Evolutionary conservation across 2,113 vertebrate genomes (phyloP).

Genomic region (Paracanthobrama guichenoti): DNA sequence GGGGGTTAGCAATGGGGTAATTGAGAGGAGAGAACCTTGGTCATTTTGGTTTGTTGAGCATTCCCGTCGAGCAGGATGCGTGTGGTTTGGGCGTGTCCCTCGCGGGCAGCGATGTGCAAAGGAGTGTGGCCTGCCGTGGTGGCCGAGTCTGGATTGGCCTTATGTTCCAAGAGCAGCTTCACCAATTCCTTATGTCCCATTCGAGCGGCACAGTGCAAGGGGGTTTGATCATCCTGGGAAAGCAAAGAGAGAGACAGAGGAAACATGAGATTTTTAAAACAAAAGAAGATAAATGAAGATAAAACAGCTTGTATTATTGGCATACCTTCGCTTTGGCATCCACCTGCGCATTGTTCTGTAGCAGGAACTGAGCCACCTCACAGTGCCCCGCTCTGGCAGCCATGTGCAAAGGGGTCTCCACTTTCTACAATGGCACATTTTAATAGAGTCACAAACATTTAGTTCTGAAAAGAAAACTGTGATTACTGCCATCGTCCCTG

Average conservation of each 20-base stretch:
- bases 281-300: background rate
- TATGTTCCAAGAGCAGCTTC: constrained; percentile 86
- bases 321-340: constrained; percentile 94
- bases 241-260: background rate
- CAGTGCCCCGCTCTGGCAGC: constrained; percentile 92
- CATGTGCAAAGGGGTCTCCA: constrained; percentile 97
- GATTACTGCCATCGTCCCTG: background rate
- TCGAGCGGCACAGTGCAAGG: constrained; percentile 94
- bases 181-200: constrained; percentile 91
- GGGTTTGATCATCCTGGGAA: constrained; percentile 93
- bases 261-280: background rate
- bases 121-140: constrained; percentile 92
- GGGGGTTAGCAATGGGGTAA: background rate
- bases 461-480: constrained; percentile 13
- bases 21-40: constrained; percentile 76
- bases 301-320: background rate
- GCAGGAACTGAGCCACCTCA: constrained; percentile 92
- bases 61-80: constrained; percentile 86
- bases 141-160: constrained; percentile 84
- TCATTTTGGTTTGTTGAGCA: constrained; percentile 92
- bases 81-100: constrained; percentile 86
- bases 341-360: constrained; percentile 94
- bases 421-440: constrained; percentile 79
- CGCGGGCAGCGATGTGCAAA: constrained; percentile 87
- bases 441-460: background rate